phyloP scores from a whole-genome alignment of 2,797 vertebrate species.

The Pagetopsis macropterus region DNA sequence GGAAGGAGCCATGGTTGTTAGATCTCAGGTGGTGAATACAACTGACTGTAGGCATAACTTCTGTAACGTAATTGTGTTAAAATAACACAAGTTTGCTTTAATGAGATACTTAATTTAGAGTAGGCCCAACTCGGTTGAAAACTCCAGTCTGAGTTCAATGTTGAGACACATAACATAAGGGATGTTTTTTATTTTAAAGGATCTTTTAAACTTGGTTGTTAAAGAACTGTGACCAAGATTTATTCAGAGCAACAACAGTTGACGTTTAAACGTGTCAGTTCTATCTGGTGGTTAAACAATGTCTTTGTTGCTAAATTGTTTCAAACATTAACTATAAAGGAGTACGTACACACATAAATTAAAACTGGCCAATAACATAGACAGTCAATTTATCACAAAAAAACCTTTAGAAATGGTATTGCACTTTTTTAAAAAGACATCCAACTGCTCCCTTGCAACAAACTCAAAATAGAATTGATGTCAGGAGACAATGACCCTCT shows the following conservation, averaged over 20 bases:
- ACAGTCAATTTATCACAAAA: neutral
- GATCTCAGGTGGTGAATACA: neutral
- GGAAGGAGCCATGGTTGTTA: neutral
- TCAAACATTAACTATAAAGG: neutral
- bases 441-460: constrained; percentile 6
- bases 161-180: neutral
- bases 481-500: constrained; percentile 27
- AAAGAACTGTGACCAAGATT: neutral
- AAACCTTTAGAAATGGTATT: neutral
- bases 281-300: neutral
- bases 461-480: constrained; percentile 26
- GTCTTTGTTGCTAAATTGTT: neutral
- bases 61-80: no score
- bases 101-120: neutral
- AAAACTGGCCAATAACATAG: neutral
- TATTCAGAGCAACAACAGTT: neutral
- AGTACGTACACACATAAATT: neutral
- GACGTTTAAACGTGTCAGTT: neutral
- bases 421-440: neutral
- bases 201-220: neutral
- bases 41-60: neutral
- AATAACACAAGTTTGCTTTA: neutral
- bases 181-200: no score
- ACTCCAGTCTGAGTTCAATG: neutral
- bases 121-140: neutral